A percentile compares a stretch with the other conserved stretches of the same genome.
Evolutionary conservation across 2,888 invertebrate species (phyloP).

Genomic region (Geotrupes spiniger): DNA sequence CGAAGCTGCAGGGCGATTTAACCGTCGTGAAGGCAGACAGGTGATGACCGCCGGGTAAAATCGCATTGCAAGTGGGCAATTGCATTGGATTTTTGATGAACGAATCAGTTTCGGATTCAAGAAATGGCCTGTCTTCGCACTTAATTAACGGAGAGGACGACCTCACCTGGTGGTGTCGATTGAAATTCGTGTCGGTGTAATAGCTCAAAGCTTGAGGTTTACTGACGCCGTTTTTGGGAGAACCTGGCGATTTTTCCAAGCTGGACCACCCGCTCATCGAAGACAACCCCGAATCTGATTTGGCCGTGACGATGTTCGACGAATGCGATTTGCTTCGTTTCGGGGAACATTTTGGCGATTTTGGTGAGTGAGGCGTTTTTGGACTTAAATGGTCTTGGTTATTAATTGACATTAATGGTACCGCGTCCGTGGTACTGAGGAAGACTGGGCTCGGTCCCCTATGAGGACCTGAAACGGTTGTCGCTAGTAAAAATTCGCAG

Average conservation of each 20-base stretch:
- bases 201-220: constrained; percentile 33
- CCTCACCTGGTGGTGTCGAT: constrained; percentile 18
- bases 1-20: constrained; percentile 54
- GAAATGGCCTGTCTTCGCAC: constrained; percentile 47
- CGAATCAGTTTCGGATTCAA: constrained; percentile 60
- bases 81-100: constrained; percentile 38
- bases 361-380: constrained; percentile 62
- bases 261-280: constrained; percentile 87
- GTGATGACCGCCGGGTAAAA: constrained; percentile 53
- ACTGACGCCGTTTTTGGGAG: constrained; percentile 59
- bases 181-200: constrained; percentile 27
- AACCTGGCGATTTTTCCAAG: constrained; percentile 80
- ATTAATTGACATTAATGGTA: constrained; percentile 44
- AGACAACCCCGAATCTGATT: constrained; percentile 82
- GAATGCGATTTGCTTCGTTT: constrained; percentile 62
- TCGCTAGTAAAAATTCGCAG: constrained; percentile 53
- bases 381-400: constrained; percentile 57
- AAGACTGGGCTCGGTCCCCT: constrained; percentile 49
- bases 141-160: constrained; percentile 8
- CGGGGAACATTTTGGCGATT: constrained; percentile 70
- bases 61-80: constrained; percentile 33
- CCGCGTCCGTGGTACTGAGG: constrained; percentile 45
- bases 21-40: constrained; percentile 56
- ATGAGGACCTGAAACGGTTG: constrained; percentile 31
- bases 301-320: constrained; percentile 68